Percentiles rank a stretch among this genome's conserved stretches.
These are phyloP conservation scores for Bucco capensis DNA, from an alignment of 2,113 vertebrate genomes.

Conservation along the genomic window DNA sequence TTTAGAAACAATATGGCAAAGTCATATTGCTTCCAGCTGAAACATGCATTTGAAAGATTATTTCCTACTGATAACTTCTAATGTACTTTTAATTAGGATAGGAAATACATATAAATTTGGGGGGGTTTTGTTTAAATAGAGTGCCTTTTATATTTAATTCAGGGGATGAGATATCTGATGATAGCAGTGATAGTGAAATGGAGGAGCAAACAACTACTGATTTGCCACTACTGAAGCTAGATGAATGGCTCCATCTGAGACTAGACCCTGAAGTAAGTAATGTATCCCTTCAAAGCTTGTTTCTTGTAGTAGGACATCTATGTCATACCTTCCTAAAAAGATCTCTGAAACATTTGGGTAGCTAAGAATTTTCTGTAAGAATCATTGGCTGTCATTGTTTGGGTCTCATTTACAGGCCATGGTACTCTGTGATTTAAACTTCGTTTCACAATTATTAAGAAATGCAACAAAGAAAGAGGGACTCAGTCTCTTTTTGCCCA, in stretches of 20 bases:
- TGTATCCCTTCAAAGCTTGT: background rate
- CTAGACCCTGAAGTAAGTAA: constrained; percentile 82
- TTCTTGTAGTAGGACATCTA: background rate
- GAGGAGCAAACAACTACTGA: constrained; percentile 75
- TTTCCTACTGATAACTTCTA: background rate
- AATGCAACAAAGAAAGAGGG: background rate
- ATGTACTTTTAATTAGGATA: background rate
- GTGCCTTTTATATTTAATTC: background rate
- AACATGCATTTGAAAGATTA: background rate
- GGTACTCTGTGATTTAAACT: background rate
- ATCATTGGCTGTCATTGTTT: background rate
- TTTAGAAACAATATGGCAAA: background rate
- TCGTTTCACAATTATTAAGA: background rate
- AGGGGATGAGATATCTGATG: constrained; percentile 68
- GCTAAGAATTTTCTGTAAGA: background rate
- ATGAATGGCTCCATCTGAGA: constrained; percentile 89
- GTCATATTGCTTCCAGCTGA: background rate
- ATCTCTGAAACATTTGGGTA: background rate
- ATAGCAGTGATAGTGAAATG: constrained; percentile 87
- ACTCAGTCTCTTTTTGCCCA: background rate
- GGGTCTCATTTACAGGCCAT: background rate
- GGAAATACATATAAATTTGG: background rate
- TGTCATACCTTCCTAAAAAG: background rate
- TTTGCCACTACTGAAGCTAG: constrained; percentile 80
- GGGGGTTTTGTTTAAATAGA: background rate